These are phyloP conservation scores for Murina feae DNA, from an alignment of 2,113 vertebrate species.

Conservation along the genomic window DNA sequence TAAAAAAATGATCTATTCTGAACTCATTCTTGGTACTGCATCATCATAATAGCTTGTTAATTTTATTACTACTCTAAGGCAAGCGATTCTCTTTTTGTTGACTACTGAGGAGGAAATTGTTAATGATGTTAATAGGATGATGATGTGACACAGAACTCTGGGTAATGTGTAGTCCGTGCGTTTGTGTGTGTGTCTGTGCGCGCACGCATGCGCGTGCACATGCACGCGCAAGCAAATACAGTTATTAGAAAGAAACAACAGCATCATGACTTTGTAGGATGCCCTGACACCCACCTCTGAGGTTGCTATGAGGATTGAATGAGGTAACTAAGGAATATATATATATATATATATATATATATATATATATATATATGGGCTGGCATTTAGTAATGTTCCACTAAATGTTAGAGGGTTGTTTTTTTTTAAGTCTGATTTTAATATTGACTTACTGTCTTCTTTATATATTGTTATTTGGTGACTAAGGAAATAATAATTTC, in stretches of 20 bases:
- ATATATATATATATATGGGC: too few species aligned
- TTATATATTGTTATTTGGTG: neutral
- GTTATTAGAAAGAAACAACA: neutral
- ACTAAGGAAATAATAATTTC: neutral
- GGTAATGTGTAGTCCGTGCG: slow-evolving; percentile 16
- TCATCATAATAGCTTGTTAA: slow-evolving; percentile 46
- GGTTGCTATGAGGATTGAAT: neutral
- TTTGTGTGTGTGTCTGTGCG: slow-evolving; percentile 20
- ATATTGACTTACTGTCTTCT: neutral
- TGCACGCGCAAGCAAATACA: neutral
- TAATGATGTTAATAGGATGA: slow-evolving; percentile 70
- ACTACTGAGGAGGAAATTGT: slow-evolving; percentile 52
- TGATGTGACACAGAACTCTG: slow-evolving; percentile 52
- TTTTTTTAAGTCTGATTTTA: neutral
- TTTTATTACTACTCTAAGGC: neutral
- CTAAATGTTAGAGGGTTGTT: neutral
- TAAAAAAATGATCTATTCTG: neutral
- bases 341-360: too few species aligned
- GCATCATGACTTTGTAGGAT: neutral
- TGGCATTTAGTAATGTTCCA: neutral
- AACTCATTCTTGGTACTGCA: slow-evolving; percentile 11
- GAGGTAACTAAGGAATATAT: neutral
- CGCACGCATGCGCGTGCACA: neutral
- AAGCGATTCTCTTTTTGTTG: slow-evolving; percentile 50
- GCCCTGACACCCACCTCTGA: neutral